Evolutionary conservation across 2,113 vertebrate genomes (phyloP), one percentile per base, ranked within the genome.

Genomic region (Hydropotes inermis): DNA sequence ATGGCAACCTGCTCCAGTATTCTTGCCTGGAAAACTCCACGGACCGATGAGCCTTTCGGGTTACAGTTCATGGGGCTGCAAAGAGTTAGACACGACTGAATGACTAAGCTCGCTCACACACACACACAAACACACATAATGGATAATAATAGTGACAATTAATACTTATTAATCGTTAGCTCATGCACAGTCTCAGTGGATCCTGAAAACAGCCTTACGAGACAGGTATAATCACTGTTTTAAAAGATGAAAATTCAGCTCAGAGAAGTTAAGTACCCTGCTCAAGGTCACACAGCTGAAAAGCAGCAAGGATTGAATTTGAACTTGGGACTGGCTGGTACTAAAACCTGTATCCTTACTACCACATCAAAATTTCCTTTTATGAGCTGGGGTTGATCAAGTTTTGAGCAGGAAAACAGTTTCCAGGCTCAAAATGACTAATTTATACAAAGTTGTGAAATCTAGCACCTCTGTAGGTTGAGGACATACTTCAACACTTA

Each of bases 401-500:
- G 28, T 94, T 81, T 83, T 91, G 88, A 60, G 47, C 1, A 19
- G 39, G 52, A 55, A 78, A 57, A 36, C 19, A 43, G 13, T n/a
- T 76, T 74, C n/a, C 39, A 82, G 28, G 3, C 25, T 84, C 64
- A 50, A 27, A 61, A 64, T 10, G n/a, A 88, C 43, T 12, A 82
- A 70, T 3, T 8, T 17, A n/a, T 7, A 16, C 33, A 3, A 43
- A 60, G 45, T n/a, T 91, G 50, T 81, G 87, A 92, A 90, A 50
- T 25, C n/a, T 0, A 39, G 89, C 5, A 8, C 45, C 13, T 57
- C 8, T 55, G 0, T 1, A 10, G 33, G 11, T 21, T 50, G 87
- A 74, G 23, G 16, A 89, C 57, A 81, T 52, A 57, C 7, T 33
- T 15, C 21, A 47, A 76, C 36, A 98, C 99, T 98, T 98, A 99